Conservation (phyloP, 64 coral and sea anemone genomes). For the Acropora yongei region DNA sequence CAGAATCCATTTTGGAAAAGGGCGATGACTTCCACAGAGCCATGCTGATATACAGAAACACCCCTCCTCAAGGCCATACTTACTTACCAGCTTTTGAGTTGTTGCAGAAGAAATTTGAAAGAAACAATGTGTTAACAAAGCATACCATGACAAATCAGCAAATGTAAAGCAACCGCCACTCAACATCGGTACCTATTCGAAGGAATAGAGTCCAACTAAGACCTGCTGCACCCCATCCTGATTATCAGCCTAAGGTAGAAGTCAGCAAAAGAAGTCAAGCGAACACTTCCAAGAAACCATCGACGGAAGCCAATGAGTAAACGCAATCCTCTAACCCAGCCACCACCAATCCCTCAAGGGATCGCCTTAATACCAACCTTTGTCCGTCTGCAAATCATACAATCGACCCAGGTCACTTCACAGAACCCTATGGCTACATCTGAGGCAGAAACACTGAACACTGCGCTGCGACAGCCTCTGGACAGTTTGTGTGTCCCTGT, state of each 20-base stretch:
- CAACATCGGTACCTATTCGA: background rate
- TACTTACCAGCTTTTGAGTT: background rate
- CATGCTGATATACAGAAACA: background rate
- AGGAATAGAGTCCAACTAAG: slow-evolving; percentile 30
- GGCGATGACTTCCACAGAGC: background rate
- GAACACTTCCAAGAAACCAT: too few species aligned
- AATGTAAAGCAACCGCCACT: background rate
- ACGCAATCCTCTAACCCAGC: too few species aligned
- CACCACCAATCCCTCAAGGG: too few species aligned
- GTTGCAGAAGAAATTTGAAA: background rate
- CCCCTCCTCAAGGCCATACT: background rate
- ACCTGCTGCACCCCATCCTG: background rate
- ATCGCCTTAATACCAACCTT: too few species aligned
- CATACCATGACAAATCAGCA: background rate
- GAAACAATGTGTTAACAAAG: background rate
- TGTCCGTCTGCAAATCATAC: too few species aligned
- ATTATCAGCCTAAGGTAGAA: too few species aligned
- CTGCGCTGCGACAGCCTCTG: background rate
- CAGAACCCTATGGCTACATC: too few species aligned
- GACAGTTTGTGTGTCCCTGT: background rate
- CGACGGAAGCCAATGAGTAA: too few species aligned
- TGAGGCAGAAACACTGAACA: too few species aligned
- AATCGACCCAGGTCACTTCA: too few species aligned
- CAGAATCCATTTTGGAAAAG: background rate
- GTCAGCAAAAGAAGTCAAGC: background rate